Percentiles rank a stretch among this genome's conserved stretches.
These are phyloP conservation scores for Spermophilus dauricus DNA, from an alignment of 2,113 vertebrate genomes.

Conservation along the genomic window DNA sequence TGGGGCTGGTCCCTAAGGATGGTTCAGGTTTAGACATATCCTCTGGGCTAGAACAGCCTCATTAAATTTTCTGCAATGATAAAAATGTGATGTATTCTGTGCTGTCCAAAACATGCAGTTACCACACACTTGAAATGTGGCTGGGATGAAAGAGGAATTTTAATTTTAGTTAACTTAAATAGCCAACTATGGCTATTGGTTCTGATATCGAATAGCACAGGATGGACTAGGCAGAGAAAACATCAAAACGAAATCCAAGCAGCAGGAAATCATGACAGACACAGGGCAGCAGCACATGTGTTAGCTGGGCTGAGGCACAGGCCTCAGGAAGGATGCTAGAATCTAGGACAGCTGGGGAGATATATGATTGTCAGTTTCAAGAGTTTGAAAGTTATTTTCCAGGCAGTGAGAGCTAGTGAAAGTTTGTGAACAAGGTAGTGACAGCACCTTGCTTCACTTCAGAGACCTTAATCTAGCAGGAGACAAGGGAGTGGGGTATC, in stretches of 20 bases:
- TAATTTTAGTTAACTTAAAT: neutral
- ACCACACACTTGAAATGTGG: neutral
- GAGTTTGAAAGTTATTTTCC: neutral
- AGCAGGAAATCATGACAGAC: neutral
- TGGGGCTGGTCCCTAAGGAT: slow-evolving; percentile 24
- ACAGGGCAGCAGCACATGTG: neutral
- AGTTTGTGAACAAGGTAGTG: neutral
- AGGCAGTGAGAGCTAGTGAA: neutral
- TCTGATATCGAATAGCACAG: neutral
- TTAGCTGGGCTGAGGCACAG: neutral
- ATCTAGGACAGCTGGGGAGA: rapidly evolving
- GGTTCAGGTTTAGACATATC: neutral
- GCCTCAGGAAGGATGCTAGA: neutral
- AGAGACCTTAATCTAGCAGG: neutral
- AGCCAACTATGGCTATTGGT: neutral
- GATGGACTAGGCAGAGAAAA: neutral
- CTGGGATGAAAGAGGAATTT: neutral
- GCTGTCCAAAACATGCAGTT: neutral
- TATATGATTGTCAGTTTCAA: rapidly evolving
- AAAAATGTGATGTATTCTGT: neutral
- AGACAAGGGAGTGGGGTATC: neutral
- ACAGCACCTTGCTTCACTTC: neutral
- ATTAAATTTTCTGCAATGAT: neutral
- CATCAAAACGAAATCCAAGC: neutral
- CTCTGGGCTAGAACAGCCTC: neutral